Evolutionary conservation across 1,140 invertebrate species (phyloP).

Genomic region (Venturia canescens): DNA sequence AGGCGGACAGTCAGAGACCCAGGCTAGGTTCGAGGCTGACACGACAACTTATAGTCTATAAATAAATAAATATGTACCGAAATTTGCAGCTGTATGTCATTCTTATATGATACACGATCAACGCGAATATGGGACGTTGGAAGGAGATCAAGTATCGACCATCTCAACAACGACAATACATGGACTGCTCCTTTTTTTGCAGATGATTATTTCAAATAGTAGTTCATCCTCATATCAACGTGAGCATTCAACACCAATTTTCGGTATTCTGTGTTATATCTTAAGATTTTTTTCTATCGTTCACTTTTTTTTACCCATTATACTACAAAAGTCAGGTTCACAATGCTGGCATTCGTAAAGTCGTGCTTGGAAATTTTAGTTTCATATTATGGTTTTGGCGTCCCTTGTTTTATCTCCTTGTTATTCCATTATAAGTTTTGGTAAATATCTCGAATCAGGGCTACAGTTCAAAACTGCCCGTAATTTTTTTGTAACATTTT

Average conservation of each 20-base stretch:
- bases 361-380: no score
- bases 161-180: constrained; percentile 31
- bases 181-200: constrained; percentile 16
- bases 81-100: constrained; percentile 44
- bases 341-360: no score
- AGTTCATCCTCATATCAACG: not conserved
- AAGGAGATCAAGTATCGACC: constrained; percentile 53
- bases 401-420: no score
- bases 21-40: constrained; percentile 37
- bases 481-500: no score
- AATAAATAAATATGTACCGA: constrained; percentile 42
- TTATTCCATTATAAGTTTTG: no score
- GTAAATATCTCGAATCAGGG: no score
- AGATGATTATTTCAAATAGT: not conserved
- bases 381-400: no score
- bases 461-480: no score
- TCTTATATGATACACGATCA: constrained; percentile 42
- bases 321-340: no score
- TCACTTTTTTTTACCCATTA: no score
- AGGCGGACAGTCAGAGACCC: not conserved
- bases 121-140: constrained; percentile 48
- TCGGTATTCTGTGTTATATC: not conserved
- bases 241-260: not conserved
- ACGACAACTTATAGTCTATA: constrained; percentile 44
- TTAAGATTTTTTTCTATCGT: no score